Conservation (phyloP, 2,797 vertebrate species). For the Mormyrus proboscirostris region DNA sequence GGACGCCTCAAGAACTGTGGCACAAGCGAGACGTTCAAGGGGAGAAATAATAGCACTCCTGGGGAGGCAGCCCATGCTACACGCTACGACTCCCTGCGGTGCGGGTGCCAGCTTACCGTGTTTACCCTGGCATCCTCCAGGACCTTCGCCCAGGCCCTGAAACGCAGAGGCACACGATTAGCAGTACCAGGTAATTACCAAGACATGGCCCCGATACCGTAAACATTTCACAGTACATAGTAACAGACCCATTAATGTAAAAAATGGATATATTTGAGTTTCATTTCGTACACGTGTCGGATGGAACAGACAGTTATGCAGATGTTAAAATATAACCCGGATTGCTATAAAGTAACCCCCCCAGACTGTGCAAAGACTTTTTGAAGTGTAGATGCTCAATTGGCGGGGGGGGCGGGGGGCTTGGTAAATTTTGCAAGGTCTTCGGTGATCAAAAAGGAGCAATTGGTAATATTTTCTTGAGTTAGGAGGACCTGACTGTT, state of each 20-base stretch:
- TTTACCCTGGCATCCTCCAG: conserved; percentile 86
- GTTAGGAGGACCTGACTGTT: neutral
- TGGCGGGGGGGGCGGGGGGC: neutral
- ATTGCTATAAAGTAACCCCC: neutral
- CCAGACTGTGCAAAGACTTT: neutral
- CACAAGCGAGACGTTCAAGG: neutral
- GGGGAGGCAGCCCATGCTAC: neutral
- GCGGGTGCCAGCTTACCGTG: conserved; percentile 64
- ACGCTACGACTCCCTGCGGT: neutral
- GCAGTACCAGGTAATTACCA: neutral
- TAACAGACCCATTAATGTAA: neutral
- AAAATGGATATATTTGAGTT: neutral
- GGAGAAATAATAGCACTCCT: neutral
- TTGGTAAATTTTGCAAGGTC: neutral
- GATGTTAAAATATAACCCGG: neutral
- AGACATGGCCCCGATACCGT: neutral
- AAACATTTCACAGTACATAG: neutral
- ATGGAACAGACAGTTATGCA: neutral
- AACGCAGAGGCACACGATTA: conserved; percentile 15
- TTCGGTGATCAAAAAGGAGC: neutral
- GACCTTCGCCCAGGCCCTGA: conserved; percentile 87
- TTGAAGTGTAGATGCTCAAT: neutral
- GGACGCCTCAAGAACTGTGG: conserved; percentile 49
- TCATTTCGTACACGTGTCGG: neutral
- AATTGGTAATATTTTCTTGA: neutral